phyloP scores from a whole-genome alignment of 2,797 vertebrate species.

The Falco cherrug region DNA sequence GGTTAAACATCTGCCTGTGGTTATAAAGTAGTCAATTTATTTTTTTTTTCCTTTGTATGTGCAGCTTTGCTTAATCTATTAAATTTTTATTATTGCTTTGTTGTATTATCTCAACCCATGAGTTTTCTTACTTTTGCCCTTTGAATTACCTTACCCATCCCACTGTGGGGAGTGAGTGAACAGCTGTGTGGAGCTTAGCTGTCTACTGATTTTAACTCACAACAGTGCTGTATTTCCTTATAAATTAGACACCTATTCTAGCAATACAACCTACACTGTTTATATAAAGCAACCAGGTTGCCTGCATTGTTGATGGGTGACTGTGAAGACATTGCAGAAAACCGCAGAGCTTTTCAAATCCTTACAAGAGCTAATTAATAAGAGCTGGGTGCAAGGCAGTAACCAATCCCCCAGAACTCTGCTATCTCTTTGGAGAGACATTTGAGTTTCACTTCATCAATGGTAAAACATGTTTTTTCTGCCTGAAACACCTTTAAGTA shows the following conservation, averaged over 20 bases:
- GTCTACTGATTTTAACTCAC: not conserved
- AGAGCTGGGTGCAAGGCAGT: not conserved
- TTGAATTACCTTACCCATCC: not conserved
- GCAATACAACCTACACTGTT: not conserved
- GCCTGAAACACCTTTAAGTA: not conserved
- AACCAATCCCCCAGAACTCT: not conserved
- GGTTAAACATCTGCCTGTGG: not conserved
- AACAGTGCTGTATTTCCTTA: not conserved
- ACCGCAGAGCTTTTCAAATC: not conserved
- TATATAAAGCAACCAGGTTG: not conserved
- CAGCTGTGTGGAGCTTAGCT: not conserved
- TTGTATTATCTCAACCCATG: not conserved
- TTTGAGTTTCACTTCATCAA: not conserved
- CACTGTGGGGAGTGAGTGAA: not conserved
- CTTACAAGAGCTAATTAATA: fast-evolving
- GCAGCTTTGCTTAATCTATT: not conserved
- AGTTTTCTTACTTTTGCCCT: not conserved
- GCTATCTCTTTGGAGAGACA: not conserved
- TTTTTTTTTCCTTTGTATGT: not conserved
- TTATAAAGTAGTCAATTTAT: not conserved
- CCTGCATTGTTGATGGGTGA: not conserved
- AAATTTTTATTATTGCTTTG: not conserved
- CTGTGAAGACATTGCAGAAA: not conserved
- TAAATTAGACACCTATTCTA: not conserved
- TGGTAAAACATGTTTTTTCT: not conserved